phyloP scores from a whole-genome alignment of 2,113 vertebrate species.

The Eudorcas thomsonii region DNA sequence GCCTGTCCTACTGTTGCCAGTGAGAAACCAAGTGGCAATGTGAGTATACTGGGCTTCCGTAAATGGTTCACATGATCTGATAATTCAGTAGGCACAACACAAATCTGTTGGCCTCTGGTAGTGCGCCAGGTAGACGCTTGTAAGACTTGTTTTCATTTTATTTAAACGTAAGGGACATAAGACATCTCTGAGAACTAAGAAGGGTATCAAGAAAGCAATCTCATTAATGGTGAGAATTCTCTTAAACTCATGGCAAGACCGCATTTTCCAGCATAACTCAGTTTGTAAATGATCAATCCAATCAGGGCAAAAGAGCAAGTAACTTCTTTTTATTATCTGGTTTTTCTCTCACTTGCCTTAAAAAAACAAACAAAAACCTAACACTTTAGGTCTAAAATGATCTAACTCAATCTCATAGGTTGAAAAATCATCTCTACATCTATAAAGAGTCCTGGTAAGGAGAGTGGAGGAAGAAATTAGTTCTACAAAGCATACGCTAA shows the following conservation, averaged over 20 bases:
- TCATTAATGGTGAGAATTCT: neutral
- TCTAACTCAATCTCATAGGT: neutral
- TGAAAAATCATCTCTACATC: constrained; percentile 21
- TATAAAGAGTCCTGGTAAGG: constrained; percentile 52
- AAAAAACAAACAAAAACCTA: neutral
- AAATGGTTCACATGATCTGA: neutral
- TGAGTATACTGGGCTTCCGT: neutral
- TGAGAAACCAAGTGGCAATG: neutral
- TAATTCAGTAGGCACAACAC: neutral
- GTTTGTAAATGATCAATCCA: neutral
- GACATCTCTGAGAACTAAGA: neutral
- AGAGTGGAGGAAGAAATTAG: constrained; percentile 13
- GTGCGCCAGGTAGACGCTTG: too few relatives aligned
- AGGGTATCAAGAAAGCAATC: neutral
- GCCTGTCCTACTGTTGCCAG: neutral
- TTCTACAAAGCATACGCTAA: constrained; percentile 43
- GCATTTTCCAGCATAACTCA: neutral
- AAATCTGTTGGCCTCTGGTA: neutral
- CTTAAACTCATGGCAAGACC: neutral
- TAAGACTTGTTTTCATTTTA: neutral
- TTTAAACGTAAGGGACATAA: neutral
- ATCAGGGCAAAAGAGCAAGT: neutral
- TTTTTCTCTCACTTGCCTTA: neutral
- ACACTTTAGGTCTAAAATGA: constrained; percentile 31
- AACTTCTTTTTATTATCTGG: neutral